Conservation (phyloP, 2,797 vertebrate genomes). For the Onychomys arenicola region DNA sequence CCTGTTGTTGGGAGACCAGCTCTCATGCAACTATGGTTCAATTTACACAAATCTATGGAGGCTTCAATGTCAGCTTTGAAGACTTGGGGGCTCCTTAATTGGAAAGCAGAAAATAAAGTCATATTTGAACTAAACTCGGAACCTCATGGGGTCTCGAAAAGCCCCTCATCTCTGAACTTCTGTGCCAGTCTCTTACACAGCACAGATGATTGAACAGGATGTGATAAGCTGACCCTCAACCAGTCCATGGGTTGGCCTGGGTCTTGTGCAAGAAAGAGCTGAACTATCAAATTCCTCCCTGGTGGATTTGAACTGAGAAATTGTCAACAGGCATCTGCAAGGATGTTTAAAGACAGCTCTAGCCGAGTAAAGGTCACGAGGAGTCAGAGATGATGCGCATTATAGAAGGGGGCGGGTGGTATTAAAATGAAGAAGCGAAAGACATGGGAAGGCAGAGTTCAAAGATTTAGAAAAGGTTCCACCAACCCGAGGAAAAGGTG, state of each 20-base stretch:
- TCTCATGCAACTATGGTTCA: neutral
- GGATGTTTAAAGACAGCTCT: fast-evolving
- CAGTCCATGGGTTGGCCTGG: neutral
- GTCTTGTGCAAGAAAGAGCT: neutral
- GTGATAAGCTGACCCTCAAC: neutral
- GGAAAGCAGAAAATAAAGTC: constrained; percentile 37
- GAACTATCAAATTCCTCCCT: neutral
- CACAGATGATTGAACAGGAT: neutral
- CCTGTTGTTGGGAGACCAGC: too few relatives aligned
- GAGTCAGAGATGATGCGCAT: neutral
- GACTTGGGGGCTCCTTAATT: neutral
- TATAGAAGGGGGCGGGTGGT: neutral
- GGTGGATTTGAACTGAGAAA: constrained; percentile 9
- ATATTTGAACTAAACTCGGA: constrained; percentile 1
- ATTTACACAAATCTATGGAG: neutral
- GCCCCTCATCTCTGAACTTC: neutral
- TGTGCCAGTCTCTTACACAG: too few relatives aligned
- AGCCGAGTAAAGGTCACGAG: neutral
- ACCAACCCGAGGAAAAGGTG: neutral
- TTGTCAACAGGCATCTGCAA: neutral
- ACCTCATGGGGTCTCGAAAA: neutral
- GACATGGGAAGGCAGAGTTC: neutral
- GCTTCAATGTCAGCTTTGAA: neutral
- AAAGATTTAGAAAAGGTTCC: neutral
- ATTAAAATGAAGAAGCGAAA: neutral